Evolutionary conservation across 2,113 vertebrate species (phyloP).

Genomic region (Trochalopteron elliotii): DNA sequence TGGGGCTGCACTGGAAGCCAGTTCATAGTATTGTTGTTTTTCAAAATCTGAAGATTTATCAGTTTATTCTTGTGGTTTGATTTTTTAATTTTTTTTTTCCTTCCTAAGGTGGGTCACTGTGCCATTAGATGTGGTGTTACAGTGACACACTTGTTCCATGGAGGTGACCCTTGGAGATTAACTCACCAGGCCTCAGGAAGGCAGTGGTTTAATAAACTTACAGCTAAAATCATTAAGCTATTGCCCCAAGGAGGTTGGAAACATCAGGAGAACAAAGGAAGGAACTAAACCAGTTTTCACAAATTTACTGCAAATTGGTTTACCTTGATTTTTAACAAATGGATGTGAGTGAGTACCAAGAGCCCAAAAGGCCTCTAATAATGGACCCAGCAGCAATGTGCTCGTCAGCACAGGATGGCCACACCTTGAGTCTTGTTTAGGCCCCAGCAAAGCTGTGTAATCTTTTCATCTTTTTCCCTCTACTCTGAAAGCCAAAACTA

Average conservation of each 20-base stretch:
- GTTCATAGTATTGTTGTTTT: background rate
- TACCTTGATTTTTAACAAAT: background rate
- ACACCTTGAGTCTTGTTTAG: background rate
- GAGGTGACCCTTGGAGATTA: background rate
- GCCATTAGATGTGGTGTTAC: background rate
- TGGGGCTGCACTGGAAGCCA: background rate
- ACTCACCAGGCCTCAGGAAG: background rate
- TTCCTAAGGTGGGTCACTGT: background rate
- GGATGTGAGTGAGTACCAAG: background rate
- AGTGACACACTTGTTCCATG: background rate
- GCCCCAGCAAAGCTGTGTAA: background rate
- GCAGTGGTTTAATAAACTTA: background rate
- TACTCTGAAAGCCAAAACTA: background rate
- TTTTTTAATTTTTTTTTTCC: background rate
- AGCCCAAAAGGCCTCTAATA: background rate
- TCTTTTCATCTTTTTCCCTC: background rate
- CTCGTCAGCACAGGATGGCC: background rate
- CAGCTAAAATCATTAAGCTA: background rate
- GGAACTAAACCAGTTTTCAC: background rate
- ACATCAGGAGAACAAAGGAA: background rate
- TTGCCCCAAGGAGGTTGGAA: background rate
- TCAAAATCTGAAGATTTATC: background rate
- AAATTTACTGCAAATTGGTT: background rate
- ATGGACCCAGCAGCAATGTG: background rate
- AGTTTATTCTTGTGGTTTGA: background rate